Evolutionary conservation across 1,140 invertebrate genomes (phyloP).

Genomic region (Drosophila hydei): DNA sequence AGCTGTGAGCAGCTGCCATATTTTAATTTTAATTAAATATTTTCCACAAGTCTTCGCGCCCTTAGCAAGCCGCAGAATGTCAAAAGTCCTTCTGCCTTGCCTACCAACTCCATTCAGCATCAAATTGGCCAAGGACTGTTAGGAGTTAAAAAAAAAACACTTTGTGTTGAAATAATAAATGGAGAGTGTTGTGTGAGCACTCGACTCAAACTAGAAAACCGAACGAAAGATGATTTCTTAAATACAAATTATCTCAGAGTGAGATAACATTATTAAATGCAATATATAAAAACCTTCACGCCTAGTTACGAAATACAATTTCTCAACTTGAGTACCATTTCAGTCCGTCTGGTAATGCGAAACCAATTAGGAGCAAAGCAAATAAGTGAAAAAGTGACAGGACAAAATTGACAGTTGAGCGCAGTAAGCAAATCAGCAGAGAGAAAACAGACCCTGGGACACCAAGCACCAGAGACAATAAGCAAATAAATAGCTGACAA

Average conservation of each 20-base stretch:
- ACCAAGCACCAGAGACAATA: constrained; percentile 4
- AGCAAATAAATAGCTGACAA: constrained; percentile 15
- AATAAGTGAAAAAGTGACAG: constrained; percentile 70
- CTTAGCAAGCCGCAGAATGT: constrained; percentile 24
- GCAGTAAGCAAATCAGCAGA: constrained; percentile 26
- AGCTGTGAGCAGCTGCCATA: constrained; percentile 38
- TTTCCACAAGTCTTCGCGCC: constrained; percentile 28
- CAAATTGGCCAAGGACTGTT: constrained; percentile 3
- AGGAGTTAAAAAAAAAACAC: not conserved
- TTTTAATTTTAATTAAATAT: constrained; percentile 74
- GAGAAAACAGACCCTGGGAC: constrained; percentile 10
- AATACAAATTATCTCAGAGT: too few relatives aligned
- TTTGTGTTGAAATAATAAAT: too few relatives aligned
- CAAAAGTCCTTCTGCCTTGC: constrained; percentile 27
- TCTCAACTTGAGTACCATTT: constrained; percentile 35
- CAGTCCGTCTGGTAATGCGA: constrained; percentile 65
- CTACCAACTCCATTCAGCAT: constrained; percentile 16
- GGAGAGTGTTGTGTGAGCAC: too few relatives aligned
- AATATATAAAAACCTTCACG: not conserved
- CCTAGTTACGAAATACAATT: constrained; percentile 61
- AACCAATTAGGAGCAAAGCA: constrained; percentile 76
- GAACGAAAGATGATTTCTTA: too few relatives aligned
- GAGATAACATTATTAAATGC: too few relatives aligned
- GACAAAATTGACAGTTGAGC: constrained; percentile 67
- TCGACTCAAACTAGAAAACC: too few relatives aligned